These are phyloP conservation scores for Eclectus roratus DNA, from an alignment of 2,113 vertebrate species.

Conservation along the genomic window DNA sequence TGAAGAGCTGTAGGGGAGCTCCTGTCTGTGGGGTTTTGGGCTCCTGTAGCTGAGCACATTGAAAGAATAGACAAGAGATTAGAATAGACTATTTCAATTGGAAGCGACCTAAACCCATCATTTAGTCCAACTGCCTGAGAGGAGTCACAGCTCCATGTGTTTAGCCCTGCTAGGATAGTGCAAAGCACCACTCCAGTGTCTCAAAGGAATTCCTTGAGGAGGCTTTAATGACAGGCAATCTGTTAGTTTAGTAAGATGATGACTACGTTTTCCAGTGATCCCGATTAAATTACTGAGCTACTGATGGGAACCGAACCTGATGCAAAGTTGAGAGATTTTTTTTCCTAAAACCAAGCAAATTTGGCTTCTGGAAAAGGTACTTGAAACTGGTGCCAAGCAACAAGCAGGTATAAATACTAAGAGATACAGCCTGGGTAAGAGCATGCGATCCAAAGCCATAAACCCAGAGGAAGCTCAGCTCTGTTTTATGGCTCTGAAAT, in stretches of 20 bases:
- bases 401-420: not conserved
- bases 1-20: not conserved
- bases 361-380: not conserved
- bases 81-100: not conserved
- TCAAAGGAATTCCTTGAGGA: not conserved
- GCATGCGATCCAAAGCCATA: not conserved
- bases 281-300: not conserved
- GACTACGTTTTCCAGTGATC: not conserved
- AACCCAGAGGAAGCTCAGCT: not conserved
- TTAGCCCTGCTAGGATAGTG: not conserved
- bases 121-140: not conserved
- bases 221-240: not conserved
- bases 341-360: not conserved
- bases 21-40: fast-evolving
- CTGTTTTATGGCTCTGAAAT: not conserved
- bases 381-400: not conserved
- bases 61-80: not conserved
- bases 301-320: not conserved
- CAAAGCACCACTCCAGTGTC: not conserved
- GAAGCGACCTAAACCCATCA: not conserved
- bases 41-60: not conserved
- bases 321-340: not conserved
- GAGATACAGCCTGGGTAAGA: not conserved
- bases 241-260: not conserved
- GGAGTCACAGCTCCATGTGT: not conserved